Evolutionary conservation across 2,113 vertebrate species (phyloP).

Genomic region (Dipodomys stephensi): DNA sequence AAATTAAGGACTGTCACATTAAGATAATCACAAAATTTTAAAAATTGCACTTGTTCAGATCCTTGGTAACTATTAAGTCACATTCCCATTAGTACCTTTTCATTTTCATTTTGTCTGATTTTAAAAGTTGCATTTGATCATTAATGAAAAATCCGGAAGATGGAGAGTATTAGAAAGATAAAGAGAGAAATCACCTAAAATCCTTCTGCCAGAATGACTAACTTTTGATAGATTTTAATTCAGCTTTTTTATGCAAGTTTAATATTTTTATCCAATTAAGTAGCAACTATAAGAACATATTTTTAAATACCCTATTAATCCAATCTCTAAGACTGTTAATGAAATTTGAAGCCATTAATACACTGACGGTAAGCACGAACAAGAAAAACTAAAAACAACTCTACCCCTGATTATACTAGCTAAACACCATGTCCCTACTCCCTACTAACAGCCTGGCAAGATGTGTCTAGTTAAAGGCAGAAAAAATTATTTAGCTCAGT

Average conservation of each 20-base stretch:
- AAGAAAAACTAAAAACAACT: conserved; percentile 13
- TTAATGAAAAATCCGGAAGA: not conserved
- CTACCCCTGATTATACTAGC: not conserved
- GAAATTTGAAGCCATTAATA: not conserved
- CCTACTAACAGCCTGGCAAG: not conserved
- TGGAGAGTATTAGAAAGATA: not conserved
- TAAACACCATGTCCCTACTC: not conserved
- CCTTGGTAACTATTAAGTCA: not conserved
- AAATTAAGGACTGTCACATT: not conserved
- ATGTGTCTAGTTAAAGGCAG: not conserved
- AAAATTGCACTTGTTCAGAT: not conserved
- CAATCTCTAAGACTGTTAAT: not conserved
- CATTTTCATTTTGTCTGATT: not conserved
- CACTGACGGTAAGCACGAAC: not conserved
- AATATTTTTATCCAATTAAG: not conserved
- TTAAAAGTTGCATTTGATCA: not conserved
- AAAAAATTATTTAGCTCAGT: not conserved
- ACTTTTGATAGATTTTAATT: no score
- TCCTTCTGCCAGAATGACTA: no score
- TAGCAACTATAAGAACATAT: not conserved
- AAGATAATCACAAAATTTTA: conserved; percentile 25
- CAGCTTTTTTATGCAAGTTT: no score
- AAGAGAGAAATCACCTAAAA: not conserved
- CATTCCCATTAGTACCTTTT: not conserved
- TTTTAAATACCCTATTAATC: not conserved